Conservation (phyloP, 1,140 invertebrate species). For the Belonocnema kinseyi region DNA sequence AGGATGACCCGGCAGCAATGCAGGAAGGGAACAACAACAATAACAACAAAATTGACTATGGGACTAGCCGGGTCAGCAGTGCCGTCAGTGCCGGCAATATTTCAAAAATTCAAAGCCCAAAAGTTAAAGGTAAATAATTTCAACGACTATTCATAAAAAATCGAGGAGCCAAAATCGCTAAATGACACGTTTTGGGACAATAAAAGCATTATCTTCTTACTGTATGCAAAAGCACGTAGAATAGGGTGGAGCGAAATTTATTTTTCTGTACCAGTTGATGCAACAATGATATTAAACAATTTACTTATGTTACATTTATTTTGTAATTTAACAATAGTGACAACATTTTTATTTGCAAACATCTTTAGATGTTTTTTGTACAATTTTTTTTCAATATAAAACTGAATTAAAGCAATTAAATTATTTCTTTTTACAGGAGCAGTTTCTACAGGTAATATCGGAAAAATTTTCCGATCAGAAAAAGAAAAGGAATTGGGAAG, state of each 20-base stretch:
- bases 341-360: too few relatives aligned
- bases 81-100: conserved; percentile 67
- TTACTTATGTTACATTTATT: too few relatives aligned
- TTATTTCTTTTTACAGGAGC: conserved; percentile 55
- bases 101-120: conserved; percentile 61
- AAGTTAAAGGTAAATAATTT: conserved; percentile 62
- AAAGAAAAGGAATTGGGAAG: conserved; percentile 66
- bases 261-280: too few relatives aligned
- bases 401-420: too few relatives aligned
- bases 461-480: conserved; percentile 57
- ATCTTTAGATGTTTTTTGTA: too few relatives aligned
- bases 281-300: too few relatives aligned
- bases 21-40: conserved; percentile 53
- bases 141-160: conserved; percentile 45
- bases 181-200: conserved; percentile 32
- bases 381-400: too few relatives aligned
- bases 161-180: conserved; percentile 49
- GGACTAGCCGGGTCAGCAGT: conserved; percentile 60
- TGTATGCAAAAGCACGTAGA: too few relatives aligned
- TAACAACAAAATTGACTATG: conserved; percentile 57
- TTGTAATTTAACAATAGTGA: too few relatives aligned
- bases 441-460: conserved; percentile 65
- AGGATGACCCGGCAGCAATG: conserved; percentile 50
- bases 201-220: too few relatives aligned
- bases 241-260: too few relatives aligned